Percentiles rank a stretch among this genome's conserved stretches.
Evolutionary conservation across 2,113 vertebrate genomes (phyloP).

Genomic region (Pholis gunnellus): DNA sequence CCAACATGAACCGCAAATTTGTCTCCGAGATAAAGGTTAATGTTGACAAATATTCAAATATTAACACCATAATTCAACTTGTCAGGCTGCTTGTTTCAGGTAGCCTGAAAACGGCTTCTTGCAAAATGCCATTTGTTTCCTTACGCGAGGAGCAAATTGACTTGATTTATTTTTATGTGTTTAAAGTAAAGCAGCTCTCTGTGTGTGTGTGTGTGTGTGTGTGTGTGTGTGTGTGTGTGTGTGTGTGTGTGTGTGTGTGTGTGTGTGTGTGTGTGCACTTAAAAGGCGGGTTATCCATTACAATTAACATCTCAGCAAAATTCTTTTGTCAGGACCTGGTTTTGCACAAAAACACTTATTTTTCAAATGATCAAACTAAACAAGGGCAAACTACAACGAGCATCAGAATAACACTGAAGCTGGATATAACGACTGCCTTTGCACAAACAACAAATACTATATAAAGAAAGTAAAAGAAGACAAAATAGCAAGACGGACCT

Average conservation of each 20-base stretch:
- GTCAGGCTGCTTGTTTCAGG: slow-evolving; percentile 81
- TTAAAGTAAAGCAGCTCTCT: slow-evolving; percentile 58
- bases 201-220: slow-evolving; percentile 3
- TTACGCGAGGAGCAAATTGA: slow-evolving; percentile 69
- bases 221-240: background rate
- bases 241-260: background rate
- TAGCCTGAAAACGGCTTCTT: slow-evolving; percentile 68
- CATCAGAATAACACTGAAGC: slow-evolving; percentile 10
- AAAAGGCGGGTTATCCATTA: slow-evolving; percentile 46
- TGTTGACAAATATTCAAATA: slow-evolving; percentile 86
- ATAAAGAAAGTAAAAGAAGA: too few relatives aligned
- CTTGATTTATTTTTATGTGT: slow-evolving; percentile 73
- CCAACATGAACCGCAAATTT: slow-evolving; percentile 79
- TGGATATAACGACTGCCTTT: background rate
- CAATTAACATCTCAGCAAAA: slow-evolving; percentile 32
- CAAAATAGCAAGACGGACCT: too few relatives aligned
- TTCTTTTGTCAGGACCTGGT: slow-evolving; percentile 17
- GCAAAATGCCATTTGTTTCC: slow-evolving; percentile 79
- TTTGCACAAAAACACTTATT: slow-evolving; percentile 9
- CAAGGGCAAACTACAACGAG: slow-evolving; percentile 23
- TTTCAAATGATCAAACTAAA: slow-evolving; percentile 26
- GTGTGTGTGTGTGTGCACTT: slow-evolving; percentile 15
- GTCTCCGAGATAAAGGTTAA: slow-evolving; percentile 84
- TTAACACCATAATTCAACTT: slow-evolving; percentile 83
- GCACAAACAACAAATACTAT: slow-evolving; percentile 6